Percentiles rank a stretch among this genome's conserved stretches.
Conservation (phyloP, 2,888 invertebrate genomes). For the Plutella xylostella region DNA sequence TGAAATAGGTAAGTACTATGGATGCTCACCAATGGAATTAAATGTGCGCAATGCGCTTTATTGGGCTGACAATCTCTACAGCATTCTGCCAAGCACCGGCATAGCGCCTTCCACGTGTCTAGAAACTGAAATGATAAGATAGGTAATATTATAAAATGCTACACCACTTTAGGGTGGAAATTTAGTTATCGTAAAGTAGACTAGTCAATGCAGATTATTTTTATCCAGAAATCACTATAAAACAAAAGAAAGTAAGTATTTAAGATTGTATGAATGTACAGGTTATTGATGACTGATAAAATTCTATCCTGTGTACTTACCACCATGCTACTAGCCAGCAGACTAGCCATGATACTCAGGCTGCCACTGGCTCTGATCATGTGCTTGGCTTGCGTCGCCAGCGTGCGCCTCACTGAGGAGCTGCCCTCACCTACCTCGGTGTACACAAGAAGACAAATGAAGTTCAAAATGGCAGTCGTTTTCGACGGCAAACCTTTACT, state of each 20-base stretch:
- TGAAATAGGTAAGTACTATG: too few species aligned
- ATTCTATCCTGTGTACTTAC: too few species aligned
- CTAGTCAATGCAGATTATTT: background rate
- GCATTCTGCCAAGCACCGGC: conserved; percentile 40
- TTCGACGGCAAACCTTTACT: conserved; percentile 28
- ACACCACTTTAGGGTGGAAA: too few species aligned
- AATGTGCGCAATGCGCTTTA: conserved; percentile 44
- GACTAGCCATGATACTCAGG: conserved; percentile 35
- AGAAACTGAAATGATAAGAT: conserved; percentile 31
- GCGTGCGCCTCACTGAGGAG: conserved; percentile 20
- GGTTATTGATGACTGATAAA: too few species aligned
- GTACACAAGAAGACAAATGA: conserved; percentile 36
- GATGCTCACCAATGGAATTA: conserved; percentile 49
- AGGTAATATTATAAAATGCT: background rate
- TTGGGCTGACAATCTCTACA: conserved; percentile 35
- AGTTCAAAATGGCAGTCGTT: conserved; percentile 34
- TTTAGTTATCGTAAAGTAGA: background rate
- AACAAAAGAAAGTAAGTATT: too few species aligned
- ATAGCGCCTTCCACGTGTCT: conserved; percentile 48
- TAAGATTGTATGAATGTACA: too few species aligned
- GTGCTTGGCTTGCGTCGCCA: conserved; percentile 34
- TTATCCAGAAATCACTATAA: too few species aligned
- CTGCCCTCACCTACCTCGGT: conserved; percentile 23
- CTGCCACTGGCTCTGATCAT: conserved; percentile 48
- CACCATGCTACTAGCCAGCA: conserved; percentile 41